Conservation (phyloP, 2,113 vertebrate species). For the Sigmodon hispidus region DNA sequence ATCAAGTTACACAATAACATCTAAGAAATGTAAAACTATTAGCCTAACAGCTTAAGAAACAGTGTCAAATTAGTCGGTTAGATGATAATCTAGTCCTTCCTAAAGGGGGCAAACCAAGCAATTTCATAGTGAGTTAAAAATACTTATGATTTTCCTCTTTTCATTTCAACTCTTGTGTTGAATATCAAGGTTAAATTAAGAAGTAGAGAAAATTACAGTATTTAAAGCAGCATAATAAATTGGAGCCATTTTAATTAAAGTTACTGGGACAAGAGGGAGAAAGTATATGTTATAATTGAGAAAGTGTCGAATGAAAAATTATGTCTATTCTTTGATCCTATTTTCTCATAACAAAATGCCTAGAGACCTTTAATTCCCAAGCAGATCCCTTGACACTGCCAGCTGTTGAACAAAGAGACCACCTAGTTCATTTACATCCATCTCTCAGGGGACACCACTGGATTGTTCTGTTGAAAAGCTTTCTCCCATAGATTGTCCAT, state of each 20-base stretch:
- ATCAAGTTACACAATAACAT: neutral
- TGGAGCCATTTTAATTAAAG: slow-evolving; percentile 69
- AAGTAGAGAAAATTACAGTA: slow-evolving; percentile 18
- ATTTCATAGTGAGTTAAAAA: slow-evolving; percentile 18
- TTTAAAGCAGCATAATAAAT: slow-evolving; percentile 48
- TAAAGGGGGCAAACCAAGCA: neutral
- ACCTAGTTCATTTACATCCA: slow-evolving; percentile 52
- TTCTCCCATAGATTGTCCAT: slow-evolving; percentile 72
- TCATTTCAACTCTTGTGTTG: slow-evolving; percentile 9
- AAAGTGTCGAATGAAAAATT: slow-evolving; percentile 65
- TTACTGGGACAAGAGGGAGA: slow-evolving; percentile 63
- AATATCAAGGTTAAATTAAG: slow-evolving; percentile 51
- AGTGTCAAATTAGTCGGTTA: neutral
- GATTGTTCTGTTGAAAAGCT: slow-evolving; percentile 63
- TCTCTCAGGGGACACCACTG: slow-evolving; percentile 23
- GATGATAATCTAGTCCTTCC: neutral
- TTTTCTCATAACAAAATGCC: slow-evolving; percentile 41
- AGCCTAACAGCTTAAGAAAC: neutral
- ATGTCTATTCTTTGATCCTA: slow-evolving; percentile 72
- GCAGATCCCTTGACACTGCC: slow-evolving; percentile 28
- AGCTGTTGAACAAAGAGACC: slow-evolving; percentile 46
- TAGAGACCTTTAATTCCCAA: slow-evolving; percentile 46
- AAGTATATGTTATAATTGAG: slow-evolving; percentile 44
- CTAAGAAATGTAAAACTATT: neutral
- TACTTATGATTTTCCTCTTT: neutral